Evolutionary conservation across 2,888 invertebrate genomes (phyloP).

Genomic region (Masnerella sp.): DNA sequence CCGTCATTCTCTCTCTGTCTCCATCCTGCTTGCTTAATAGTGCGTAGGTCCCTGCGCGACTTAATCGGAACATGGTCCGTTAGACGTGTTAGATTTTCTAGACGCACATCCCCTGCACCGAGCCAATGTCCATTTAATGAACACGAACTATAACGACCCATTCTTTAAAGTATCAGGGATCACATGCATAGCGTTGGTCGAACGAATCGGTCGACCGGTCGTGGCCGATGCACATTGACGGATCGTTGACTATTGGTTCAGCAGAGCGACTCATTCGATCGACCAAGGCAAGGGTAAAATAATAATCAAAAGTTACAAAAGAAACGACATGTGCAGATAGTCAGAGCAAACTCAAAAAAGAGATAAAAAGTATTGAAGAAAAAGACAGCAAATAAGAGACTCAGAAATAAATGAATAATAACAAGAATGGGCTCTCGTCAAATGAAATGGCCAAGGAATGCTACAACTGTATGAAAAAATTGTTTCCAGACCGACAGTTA

Average conservation of each 20-base stretch:
- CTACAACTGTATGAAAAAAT: conserved; percentile 73
- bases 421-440: conserved; percentile 66
- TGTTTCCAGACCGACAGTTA: conserved; percentile 78
- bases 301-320: too few species aligned
- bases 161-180: conserved; percentile 71
- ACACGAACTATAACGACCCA: conserved; percentile 67
- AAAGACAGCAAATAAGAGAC: not conserved
- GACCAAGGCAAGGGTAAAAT: conserved; percentile 57
- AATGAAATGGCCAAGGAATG: conserved; percentile 62
- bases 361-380: not conserved
- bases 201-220: conserved; percentile 66
- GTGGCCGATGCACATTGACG: conserved; percentile 14
- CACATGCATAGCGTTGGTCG: conserved; percentile 70
- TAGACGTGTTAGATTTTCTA: conserved; percentile 62
- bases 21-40: conserved; percentile 68
- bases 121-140: conserved; percentile 77
- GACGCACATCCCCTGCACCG: conserved; percentile 71
- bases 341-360: not conserved
- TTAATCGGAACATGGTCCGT: conserved; percentile 56
- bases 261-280: conserved; percentile 57
- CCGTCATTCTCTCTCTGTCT: conserved; percentile 29
- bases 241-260: not conserved
- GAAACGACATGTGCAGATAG: not conserved
- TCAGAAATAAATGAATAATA: conserved; percentile 6
- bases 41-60: conserved; percentile 55